These are phyloP conservation scores for Pecten maximus DNA, from an alignment of 2,888 invertebrate species.

Conservation along the genomic window DNA sequence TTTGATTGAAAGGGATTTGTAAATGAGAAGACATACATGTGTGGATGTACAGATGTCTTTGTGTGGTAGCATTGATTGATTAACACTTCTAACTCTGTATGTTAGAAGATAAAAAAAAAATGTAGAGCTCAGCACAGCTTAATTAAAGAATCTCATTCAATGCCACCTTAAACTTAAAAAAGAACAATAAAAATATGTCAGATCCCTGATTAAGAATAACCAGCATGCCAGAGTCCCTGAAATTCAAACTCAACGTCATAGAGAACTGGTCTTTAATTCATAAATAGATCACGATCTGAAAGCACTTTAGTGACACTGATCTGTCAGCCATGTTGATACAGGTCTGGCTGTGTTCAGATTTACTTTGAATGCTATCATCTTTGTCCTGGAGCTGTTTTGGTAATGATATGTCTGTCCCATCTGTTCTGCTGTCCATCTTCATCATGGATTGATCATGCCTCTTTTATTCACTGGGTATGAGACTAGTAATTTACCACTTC, in stretches of 20 bases:
- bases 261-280: background rate
- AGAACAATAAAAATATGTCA: background rate
- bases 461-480: background rate
- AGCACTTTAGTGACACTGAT: constrained; percentile 8
- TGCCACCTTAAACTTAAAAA: background rate
- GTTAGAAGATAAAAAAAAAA: background rate
- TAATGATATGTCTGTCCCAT: constrained; percentile 12
- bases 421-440: background rate
- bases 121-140: background rate
- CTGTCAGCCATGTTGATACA: background rate
- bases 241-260: background rate
- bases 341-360: background rate
- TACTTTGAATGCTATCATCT: background rate
- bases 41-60: background rate
- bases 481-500: background rate
- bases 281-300: constrained; percentile 5
- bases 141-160: background rate
- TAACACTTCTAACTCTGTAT: background rate
- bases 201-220: background rate
- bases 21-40: background rate
- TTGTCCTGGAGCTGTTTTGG: constrained; percentile 17
- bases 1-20: background rate
- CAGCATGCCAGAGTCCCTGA: background rate
- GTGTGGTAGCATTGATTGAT: background rate
- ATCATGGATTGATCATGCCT: background rate